Percentiles rank a stretch among this genome's conserved stretches.
phyloP scores from a whole-genome alignment of 2,888 invertebrate species.

The Penaeus monodon region DNA sequence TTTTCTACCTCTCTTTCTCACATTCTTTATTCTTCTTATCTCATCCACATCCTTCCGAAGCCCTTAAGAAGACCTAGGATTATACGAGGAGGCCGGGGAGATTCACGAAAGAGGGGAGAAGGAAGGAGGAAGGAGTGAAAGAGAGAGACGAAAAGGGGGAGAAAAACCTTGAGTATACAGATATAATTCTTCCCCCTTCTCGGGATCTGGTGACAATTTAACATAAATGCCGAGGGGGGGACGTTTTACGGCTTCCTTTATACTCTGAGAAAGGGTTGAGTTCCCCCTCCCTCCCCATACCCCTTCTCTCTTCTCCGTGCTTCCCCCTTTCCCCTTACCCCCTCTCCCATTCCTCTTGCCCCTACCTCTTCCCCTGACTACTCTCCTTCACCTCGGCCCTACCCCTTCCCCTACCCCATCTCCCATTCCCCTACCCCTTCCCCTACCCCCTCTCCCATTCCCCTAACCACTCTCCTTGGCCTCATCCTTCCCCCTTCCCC shows the following conservation, averaged over 20 bases:
- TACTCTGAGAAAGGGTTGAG: conserved; percentile 4
- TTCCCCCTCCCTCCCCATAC: neutral
- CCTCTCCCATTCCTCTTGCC: neutral
- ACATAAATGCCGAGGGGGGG: conserved; percentile 38
- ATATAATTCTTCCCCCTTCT: neutral
- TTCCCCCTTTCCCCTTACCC: neutral
- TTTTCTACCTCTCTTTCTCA: neutral
- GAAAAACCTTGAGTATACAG: neutral
- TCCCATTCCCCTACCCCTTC: neutral
- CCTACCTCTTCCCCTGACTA: neutral
- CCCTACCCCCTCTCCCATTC: neutral
- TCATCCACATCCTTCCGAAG: neutral
- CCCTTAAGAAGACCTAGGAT: neutral
- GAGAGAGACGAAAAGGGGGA: neutral
- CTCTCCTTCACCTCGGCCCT: neutral
- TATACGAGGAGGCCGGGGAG: neutral
- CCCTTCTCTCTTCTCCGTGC: neutral
- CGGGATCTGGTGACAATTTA: conserved; percentile 43
- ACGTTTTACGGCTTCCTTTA: conserved; percentile 24
- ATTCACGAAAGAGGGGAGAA: neutral
- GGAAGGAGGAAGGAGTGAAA: neutral
- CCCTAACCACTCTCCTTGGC: neutral
- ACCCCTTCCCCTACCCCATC: neutral
- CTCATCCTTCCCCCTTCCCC: neutral
- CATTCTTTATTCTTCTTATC: neutral